phyloP scores from a whole-genome alignment of 30 jellyfish, hydroid and myxozoan genomes.

The Hydractinia symbiolongicarpus region DNA sequence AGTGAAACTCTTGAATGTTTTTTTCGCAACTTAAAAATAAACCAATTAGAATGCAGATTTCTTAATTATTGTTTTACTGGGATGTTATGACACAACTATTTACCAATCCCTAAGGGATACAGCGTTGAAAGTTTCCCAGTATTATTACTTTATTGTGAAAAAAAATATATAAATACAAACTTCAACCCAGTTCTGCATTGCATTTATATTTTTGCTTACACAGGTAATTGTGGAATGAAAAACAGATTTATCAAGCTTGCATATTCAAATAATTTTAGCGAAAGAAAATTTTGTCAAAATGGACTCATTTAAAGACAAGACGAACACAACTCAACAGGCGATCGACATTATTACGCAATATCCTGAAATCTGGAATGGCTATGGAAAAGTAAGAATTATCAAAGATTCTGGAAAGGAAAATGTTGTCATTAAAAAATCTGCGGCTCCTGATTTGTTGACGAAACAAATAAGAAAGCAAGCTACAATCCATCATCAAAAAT shows the following conservation, averaged over 20 bases:
- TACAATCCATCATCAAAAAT: background rate
- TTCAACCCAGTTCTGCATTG: too few relatives aligned
- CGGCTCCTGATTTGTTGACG: background rate
- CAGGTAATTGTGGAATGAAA: background rate
- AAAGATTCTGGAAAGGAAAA: constrained; percentile 12
- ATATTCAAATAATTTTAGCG: background rate
- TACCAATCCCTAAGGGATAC: too few relatives aligned
- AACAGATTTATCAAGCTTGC: constrained; percentile 5
- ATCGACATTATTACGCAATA: background rate
- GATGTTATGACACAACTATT: too few relatives aligned
- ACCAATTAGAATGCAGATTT: too few relatives aligned
- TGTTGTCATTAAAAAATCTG: constrained; percentile 4
- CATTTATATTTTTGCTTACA: too few relatives aligned
- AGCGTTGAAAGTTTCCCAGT: too few relatives aligned
- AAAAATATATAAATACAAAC: too few relatives aligned
- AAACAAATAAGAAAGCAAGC: background rate
- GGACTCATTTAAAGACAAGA: background rate
- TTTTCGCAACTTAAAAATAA: too few relatives aligned
- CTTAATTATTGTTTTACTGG: too few relatives aligned
- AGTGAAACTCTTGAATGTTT: too few relatives aligned
- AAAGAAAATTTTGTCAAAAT: constrained; percentile 1
- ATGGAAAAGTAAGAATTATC: constrained; percentile 8
- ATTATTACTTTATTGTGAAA: too few relatives aligned
- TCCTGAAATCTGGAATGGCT: background rate
- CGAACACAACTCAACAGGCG: background rate